phyloP scores from a whole-genome alignment of 2,888 invertebrate genomes.

The Drosophila rellima region DNA sequence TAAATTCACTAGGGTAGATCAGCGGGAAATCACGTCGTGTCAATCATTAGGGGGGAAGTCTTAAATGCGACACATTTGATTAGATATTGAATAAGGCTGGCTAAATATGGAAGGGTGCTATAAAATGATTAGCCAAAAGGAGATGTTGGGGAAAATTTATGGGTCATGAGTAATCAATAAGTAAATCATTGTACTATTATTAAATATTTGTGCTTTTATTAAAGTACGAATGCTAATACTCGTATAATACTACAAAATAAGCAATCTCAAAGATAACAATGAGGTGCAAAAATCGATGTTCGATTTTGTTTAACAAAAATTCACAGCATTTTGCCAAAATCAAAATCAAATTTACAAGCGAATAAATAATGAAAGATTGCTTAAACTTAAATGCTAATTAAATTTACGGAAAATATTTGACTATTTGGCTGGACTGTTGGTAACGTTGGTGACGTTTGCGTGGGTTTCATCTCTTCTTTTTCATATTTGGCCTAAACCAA shows the following conservation, averaged over 20 bases:
- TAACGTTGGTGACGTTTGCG: conserved; percentile 46
- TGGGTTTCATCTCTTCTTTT: conserved; percentile 41
- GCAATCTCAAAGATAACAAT: conserved; percentile 53
- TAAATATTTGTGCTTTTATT: conserved; percentile 50
- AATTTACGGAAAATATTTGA: conserved; percentile 65
- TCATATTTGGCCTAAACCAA: conserved; percentile 22
- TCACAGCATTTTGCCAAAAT: conserved; percentile 57
- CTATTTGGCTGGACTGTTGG: conserved; percentile 59
- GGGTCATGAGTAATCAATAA: neutral
- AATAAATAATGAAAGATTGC: conserved; percentile 60
- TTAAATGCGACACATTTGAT: conserved; percentile 44
- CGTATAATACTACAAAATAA: conserved; percentile 68
- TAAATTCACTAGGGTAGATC: conserved; percentile 39
- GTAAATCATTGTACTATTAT: conserved; percentile 17
- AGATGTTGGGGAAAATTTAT: conserved; percentile 6
- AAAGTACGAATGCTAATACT: conserved; percentile 62
- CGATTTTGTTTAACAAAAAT: conserved; percentile 54
- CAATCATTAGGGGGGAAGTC: conserved; percentile 45
- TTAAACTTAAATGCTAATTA: conserved; percentile 79
- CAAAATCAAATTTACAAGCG: conserved; percentile 45
- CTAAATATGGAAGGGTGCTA: conserved; percentile 14
- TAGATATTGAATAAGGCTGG: conserved; percentile 42
- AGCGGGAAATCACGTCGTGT: conserved; percentile 40
- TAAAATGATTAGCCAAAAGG: conserved; percentile 17
- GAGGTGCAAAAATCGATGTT: conserved; percentile 51